Conservation (phyloP, 2,113 vertebrate genomes). For the Rousettus leschenaultii region DNA sequence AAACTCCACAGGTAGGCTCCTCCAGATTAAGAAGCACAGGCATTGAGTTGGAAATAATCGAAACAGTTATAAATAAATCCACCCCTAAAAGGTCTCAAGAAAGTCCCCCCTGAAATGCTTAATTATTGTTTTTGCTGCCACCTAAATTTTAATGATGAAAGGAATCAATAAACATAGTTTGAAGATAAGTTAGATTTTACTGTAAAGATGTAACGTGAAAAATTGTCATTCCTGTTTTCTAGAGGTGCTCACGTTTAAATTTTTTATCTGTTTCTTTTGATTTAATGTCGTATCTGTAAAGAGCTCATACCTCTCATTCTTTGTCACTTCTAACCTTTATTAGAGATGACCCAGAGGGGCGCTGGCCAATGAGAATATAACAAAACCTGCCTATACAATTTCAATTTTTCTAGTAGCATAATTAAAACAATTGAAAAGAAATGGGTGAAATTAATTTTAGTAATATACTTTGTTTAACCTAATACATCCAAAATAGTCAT, state of each 20-base stretch:
- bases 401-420: not conserved
- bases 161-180: not conserved
- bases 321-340: not conserved
- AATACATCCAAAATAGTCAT: not conserved
- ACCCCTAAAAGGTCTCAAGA: not conserved
- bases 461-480: not conserved
- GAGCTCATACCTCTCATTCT: not conserved
- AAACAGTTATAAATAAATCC: not conserved
- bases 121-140: not conserved
- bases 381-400: not conserved
- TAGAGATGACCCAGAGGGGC: not conserved
- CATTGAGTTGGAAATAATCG: not conserved
- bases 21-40: not conserved
- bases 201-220: not conserved
- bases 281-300: not conserved
- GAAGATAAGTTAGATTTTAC: not conserved
- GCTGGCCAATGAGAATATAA: not conserved
- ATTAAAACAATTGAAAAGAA: not conserved
- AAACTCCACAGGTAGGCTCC: not conserved
- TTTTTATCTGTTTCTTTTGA: not conserved
- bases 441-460: not conserved
- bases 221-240: not conserved
- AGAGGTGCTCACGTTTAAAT: not conserved
- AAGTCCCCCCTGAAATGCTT: not conserved
- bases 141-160: not conserved